A percentile compares a stretch with the other conserved stretches of the same genome.
These are phyloP conservation scores for Ictidomys tridecemlineatus DNA, from an alignment of 2,113 vertebrate species.

Conservation along the genomic window DNA sequence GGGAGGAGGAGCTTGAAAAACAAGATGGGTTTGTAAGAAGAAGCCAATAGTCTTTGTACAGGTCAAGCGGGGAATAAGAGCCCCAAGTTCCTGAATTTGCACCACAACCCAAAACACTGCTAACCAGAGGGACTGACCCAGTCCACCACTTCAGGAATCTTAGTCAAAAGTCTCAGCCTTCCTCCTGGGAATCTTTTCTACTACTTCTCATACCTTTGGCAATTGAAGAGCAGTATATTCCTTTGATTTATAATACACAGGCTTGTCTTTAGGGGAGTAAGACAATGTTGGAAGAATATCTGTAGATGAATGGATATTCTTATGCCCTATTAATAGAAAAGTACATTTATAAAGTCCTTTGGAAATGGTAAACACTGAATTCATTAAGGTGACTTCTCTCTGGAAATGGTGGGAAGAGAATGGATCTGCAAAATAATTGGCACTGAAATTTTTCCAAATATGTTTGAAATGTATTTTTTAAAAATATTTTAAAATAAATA, in stretches of 20 bases:
- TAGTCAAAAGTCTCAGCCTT: not conserved
- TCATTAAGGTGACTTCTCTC: not conserved
- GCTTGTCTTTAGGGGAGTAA: not conserved
- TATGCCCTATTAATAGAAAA: not conserved
- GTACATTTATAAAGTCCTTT: not conserved
- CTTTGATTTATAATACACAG: constrained; percentile 13
- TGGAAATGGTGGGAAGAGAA: not conserved
- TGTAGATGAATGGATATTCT: not conserved
- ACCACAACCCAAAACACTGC: not conserved
- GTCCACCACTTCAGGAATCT: not conserved
- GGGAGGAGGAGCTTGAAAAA: not conserved
- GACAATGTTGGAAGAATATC: not conserved
- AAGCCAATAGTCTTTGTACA: not conserved
- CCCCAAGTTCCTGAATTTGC: not conserved
- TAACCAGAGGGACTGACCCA: not conserved
- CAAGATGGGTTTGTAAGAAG: not conserved
- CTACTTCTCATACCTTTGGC: not conserved
- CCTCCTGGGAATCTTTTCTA: not conserved
- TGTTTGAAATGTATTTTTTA: not conserved
- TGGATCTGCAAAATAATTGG: not conserved
- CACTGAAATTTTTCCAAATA: not conserved
- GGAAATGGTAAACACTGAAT: not conserved
- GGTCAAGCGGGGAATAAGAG: not conserved
- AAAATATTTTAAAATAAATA: constrained; percentile 23
- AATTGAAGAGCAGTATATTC: not conserved